Evolutionary conservation across 2,888 invertebrate genomes (phyloP), one percentile per base, ranked within the genome.

Genomic region (Clunio marinus): DNA sequence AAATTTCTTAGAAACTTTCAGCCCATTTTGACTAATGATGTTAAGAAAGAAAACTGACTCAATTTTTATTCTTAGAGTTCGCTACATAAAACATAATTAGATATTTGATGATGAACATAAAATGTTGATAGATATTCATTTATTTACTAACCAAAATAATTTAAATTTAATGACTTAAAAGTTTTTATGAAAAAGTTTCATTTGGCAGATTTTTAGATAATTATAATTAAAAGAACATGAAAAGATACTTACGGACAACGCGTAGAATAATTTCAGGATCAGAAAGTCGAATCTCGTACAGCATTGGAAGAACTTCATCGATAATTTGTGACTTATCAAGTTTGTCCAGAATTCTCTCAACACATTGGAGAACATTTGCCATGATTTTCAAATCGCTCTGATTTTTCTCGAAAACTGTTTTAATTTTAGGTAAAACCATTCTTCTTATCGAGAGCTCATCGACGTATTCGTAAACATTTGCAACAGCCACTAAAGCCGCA

Each of bases 211-310:
- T 32, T 32, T 32, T 32, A 32, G 4, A 10, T 32, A 32, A 32
- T 32, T 4, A 32, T 32, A 45, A 8, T n/a, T 8, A 45, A 17
- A 45, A 4, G 4, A 7, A 25, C 25, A 25, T 24, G 41, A 41
- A 41, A 41, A 41, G 10, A 24, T 81, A 93, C 94, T 92, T 86
- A 96, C 96, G 89, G 80, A 96, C 93, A 77, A 95, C 89, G 77
- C 93, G 87, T 77, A 89, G 84, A 72, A 93, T 87, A 73, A 96
- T 89, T 75, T 93, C 91, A 7, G 95, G 91, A 77, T 96, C 95
- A 71, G 88, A 88, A 60, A 94, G 84, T 71, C 89, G 86, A 73
- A 95, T 91, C 73, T 89, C 89, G 75, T 90, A 88, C 32, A 97
- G 82, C 71, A 96, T 84, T 1, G 96, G 96, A 8, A 96, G 83